Evolutionary conservation across 2,888 invertebrate species (phyloP).

Genomic region (Cheilosia pagana): DNA sequence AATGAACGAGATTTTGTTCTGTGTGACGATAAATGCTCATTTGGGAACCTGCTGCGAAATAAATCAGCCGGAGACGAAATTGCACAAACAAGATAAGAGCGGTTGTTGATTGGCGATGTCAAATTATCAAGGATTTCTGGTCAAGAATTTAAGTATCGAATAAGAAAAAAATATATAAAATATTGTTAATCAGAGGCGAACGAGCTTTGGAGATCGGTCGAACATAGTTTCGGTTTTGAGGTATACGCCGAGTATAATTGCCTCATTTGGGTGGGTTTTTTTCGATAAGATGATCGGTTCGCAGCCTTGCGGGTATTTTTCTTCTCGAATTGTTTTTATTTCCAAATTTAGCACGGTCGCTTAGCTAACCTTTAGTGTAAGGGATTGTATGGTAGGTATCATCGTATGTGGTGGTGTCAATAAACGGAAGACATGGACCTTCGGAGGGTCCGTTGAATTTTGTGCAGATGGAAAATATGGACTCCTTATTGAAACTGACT

Average conservation of each 20-base stretch:
- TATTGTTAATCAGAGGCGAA: neutral
- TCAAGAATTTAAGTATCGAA: constrained; percentile 14
- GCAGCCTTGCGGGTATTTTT: no score
- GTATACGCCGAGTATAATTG: no score
- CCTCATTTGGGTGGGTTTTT: constrained; percentile 25
- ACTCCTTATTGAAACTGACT: no score
- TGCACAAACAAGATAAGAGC: constrained; percentile 58
- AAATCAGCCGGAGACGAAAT: constrained; percentile 70
- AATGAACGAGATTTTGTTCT: constrained; percentile 41
- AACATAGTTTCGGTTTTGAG: neutral
- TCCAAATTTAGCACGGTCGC: no score
- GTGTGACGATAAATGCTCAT: constrained; percentile 59
- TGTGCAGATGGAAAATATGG: no score
- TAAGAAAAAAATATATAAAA: neutral
- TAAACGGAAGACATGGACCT: no score
- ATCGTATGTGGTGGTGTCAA: no score
- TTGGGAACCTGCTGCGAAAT: constrained; percentile 49
- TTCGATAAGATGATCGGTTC: constrained; percentile 4
- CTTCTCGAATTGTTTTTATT: no score
- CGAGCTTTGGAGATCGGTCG: neutral
- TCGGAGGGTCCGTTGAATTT: no score
- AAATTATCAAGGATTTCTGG: constrained; percentile 63
- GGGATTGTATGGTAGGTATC: no score
- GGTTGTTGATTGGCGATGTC: constrained; percentile 64
- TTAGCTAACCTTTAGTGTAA: no score